A percentile compares a stretch with the other conserved stretches of the same genome.
phyloP scores from a whole-genome alignment of 2,113 vertebrate species.

The Pluvialis apricaria region DNA sequence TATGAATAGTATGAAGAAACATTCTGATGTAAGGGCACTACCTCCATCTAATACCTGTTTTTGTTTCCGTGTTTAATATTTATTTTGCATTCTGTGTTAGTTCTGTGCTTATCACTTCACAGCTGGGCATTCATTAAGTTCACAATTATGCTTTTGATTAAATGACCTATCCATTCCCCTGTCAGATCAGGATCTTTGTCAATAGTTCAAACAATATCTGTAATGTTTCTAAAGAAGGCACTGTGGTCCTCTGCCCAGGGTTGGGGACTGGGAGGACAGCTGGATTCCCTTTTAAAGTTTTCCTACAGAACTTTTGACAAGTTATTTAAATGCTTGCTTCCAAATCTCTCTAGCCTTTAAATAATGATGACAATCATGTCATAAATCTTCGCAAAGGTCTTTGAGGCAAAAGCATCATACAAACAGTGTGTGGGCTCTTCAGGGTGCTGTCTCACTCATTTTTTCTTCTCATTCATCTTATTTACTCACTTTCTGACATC shows the following conservation, averaged over 20 bases:
- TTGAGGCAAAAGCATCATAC: neutral
- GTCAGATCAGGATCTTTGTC: neutral
- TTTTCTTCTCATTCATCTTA: neutral
- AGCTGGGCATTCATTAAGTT: neutral
- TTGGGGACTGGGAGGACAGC: neutral
- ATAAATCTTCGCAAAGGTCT: neutral
- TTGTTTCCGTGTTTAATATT: neutral
- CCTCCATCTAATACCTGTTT: neutral
- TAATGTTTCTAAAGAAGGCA: neutral
- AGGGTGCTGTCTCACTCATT: neutral
- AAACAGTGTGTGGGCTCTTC: neutral
- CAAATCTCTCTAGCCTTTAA: neutral
- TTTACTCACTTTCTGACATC: neutral
- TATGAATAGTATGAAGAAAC: neutral
- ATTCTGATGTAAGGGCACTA: neutral
- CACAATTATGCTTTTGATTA: neutral
- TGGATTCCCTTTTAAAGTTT: neutral
- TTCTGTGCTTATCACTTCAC: neutral
- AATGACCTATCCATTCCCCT: neutral
- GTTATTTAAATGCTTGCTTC: neutral
- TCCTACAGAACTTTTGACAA: neutral
- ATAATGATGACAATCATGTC: neutral
- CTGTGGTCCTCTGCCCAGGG: neutral
- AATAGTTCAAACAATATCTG: neutral
- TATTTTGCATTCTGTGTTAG: neutral